Conservation (phyloP, 2,888 invertebrate species). For the Drosophila ezoana region DNA sequence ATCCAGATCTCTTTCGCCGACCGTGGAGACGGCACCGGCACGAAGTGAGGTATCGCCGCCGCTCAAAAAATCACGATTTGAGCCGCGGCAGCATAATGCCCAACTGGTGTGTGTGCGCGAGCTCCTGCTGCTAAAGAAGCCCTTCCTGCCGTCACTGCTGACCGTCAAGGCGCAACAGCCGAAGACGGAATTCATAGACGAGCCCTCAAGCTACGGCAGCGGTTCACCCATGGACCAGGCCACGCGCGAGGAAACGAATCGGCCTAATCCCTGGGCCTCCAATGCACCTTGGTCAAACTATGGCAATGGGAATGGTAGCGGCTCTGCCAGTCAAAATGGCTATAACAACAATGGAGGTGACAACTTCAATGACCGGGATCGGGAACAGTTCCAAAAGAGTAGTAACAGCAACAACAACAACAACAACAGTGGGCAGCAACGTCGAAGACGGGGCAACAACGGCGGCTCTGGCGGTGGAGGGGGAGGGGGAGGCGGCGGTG, state of each 20-base stretch:
- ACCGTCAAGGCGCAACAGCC: constrained; percentile 80
- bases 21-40: constrained; percentile 59
- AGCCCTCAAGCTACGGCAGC: constrained; percentile 38
- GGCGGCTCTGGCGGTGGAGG: constrained; percentile 51
- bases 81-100: constrained; percentile 83
- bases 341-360: constrained; percentile 51
- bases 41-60: constrained; percentile 78
- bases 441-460: constrained; percentile 70
- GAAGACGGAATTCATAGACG: constrained; percentile 64
- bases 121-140: constrained; percentile 76
- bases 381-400: constrained; percentile 60
- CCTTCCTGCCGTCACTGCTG: constrained; percentile 81
- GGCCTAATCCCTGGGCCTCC: constrained; percentile 75
- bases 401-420: constrained; percentile 42
- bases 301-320: constrained; percentile 45
- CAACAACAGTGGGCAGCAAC: constrained; percentile 53
- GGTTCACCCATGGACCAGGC: constrained; percentile 58
- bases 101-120: constrained; percentile 83
- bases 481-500: constrained; percentile 33
- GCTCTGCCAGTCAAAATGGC: constrained; percentile 61
- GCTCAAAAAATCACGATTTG: constrained; percentile 83
- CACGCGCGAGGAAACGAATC: constrained; percentile 53
- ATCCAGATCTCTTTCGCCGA: constrained; percentile 80
- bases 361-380: constrained; percentile 61
- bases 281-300: constrained; percentile 68